phyloP scores from a whole-genome alignment of 2,113 vertebrate genomes.

The Gadus chalcogrammus region DNA sequence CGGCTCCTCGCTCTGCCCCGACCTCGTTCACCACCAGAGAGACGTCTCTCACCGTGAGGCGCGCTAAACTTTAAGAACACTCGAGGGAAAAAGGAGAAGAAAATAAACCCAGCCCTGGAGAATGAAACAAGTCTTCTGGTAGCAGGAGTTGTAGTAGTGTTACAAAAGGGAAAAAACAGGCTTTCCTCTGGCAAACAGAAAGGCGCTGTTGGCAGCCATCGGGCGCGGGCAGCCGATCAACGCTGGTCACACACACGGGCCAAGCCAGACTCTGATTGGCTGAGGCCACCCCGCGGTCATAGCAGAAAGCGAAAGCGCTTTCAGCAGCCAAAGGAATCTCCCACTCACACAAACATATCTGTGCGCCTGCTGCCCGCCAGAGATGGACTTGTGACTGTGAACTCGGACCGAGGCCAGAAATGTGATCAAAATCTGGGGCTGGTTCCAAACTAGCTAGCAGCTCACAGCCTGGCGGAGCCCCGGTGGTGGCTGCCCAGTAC shows the following conservation, averaged over 20 bases:
- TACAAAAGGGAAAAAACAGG: slow-evolving; percentile 4
- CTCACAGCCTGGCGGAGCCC: no score
- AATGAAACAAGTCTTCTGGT: no score
- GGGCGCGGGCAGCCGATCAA: slow-evolving; percentile 12
- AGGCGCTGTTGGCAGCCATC: slow-evolving; percentile 16
- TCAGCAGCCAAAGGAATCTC: slow-evolving; percentile 24
- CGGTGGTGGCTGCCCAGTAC: no score
- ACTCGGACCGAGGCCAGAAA: slow-evolving; percentile 21
- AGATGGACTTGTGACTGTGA: slow-evolving; percentile 10
- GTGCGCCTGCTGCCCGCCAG: not conserved
- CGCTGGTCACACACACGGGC: slow-evolving; percentile 37
- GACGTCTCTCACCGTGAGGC: no score
- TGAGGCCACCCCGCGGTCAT: slow-evolving; percentile 42
- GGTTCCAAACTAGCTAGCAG: slow-evolving; percentile 8
- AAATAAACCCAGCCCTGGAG: no score
- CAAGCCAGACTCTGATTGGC: slow-evolving; percentile 36
- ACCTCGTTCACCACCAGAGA: no score
- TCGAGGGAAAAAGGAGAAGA: no score
- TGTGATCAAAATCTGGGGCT: slow-evolving; percentile 26
- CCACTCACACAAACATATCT: slow-evolving; percentile 1
- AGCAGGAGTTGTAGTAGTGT: not conserved
- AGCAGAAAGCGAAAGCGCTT: slow-evolving; percentile 41
- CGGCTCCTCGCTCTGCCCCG: no score
- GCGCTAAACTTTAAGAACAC: no score
- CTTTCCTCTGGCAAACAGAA: slow-evolving; percentile 36